These are phyloP conservation scores for Drosophila pectinifera DNA, from an alignment of 1,140 invertebrate genomes.

Conservation along the genomic window DNA sequence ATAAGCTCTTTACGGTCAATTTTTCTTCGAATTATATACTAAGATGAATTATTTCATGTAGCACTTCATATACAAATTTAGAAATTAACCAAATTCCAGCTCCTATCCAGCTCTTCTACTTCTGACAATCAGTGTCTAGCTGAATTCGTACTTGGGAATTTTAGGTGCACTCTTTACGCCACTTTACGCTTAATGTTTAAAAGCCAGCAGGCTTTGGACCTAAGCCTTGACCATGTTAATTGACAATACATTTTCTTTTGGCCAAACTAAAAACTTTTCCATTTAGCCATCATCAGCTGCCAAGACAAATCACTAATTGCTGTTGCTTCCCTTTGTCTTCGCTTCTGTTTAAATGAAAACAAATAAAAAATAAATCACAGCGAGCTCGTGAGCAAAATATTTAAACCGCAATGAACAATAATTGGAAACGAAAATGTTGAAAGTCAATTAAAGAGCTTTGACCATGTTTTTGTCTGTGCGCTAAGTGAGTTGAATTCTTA, in stretches of 20 bases:
- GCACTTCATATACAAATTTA: too few relatives aligned
- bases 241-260: not conserved
- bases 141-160: too few relatives aligned
- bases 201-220: too few relatives aligned
- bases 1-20: not conserved
- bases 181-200: too few relatives aligned
- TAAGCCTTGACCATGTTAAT: not conserved
- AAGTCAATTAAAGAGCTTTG: slow-evolving; percentile 58
- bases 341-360: not conserved
- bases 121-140: too few relatives aligned
- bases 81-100: too few relatives aligned
- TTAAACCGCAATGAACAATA: slow-evolving; percentile 19
- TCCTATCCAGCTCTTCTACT: too few relatives aligned
- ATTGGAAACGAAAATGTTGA: slow-evolving; percentile 36
- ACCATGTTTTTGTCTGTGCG: slow-evolving; percentile 48
- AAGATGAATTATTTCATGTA: not conserved
- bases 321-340: slow-evolving; percentile 1
- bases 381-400: slow-evolving; percentile 33
- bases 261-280: not conserved
- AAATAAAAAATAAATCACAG: slow-evolving; percentile 4
- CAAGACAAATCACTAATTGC: slow-evolving; percentile 9
- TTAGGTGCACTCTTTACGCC: too few relatives aligned
- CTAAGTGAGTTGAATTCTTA: slow-evolving; percentile 54
- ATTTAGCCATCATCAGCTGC: slow-evolving; percentile 1
- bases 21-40: not conserved